Conservation (phyloP, 2,888 invertebrate species). For the Apamea epomidion region DNA sequence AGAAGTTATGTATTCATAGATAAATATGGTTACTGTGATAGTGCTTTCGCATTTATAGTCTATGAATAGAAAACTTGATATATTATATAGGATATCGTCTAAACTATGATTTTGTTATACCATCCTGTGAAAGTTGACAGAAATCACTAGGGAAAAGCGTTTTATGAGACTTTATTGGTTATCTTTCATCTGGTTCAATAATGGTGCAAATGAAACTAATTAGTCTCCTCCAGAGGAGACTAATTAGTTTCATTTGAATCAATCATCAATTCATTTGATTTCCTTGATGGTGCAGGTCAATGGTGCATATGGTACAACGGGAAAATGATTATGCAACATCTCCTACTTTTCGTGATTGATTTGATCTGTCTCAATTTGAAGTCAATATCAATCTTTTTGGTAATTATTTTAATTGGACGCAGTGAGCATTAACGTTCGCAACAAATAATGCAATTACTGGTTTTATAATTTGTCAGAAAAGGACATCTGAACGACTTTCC, state of each 20-base stretch:
- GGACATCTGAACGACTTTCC: constrained; percentile 53
- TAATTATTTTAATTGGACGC: constrained; percentile 52
- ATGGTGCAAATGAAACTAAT: too few relatives aligned
- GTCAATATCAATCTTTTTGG: constrained; percentile 40
- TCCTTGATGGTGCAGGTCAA: too few relatives aligned
- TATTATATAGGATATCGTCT: not conserved
- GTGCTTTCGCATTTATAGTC: not conserved
- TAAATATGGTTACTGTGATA: not conserved
- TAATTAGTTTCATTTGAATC: too few relatives aligned
- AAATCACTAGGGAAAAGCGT: not conserved
- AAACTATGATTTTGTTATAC: not conserved
- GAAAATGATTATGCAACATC: constrained; percentile 15
- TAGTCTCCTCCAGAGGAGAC: too few relatives aligned
- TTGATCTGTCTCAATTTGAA: constrained; percentile 29
- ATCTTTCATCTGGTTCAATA: not conserved
- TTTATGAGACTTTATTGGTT: not conserved
- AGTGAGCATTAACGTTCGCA: constrained; percentile 39
- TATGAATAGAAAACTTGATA: constrained; percentile 4
- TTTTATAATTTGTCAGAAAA: constrained; percentile 56
- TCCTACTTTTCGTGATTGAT: constrained; percentile 27
- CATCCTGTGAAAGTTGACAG: not conserved
- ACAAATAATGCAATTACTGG: constrained; percentile 45
- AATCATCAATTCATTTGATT: too few relatives aligned
- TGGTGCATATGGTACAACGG: too few relatives aligned
- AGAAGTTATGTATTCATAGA: not conserved